Evolutionary conservation across 92 coral and sea anemone genomes (phyloP), one percentile per base, ranked within the genome.

Genomic region (Porites cylindrica): DNA sequence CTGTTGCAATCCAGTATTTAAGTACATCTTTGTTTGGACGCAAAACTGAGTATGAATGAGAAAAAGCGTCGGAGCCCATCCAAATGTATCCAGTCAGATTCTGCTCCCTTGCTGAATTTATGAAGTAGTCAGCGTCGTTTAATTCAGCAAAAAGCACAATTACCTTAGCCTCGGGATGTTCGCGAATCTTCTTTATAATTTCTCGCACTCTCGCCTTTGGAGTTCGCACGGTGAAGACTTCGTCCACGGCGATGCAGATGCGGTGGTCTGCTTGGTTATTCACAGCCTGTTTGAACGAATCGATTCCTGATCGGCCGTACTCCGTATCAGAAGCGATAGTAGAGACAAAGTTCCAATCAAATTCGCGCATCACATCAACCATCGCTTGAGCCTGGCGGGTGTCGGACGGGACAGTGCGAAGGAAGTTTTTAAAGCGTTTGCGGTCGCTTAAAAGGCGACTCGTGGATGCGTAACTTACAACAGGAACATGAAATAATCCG

Each of bases 341-440:
- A 8, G 92, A 81, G 13, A 91, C 96, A 24, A 91, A 88, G 60
- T 85, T 91, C 96, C 96, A 93, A 56, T 80, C 85, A 56, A 91
- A 93, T 20, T 65, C 68, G 12, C 75, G 86, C 20, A 93, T 93
- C 19, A 88, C 79, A 8, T 81, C 96, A 6, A 79, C 91, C 86
- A 93, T 80, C 0, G 92, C 96, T 81, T 93, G 90, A 9, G 92
- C 96, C 77, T 93, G 96, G 12, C 89, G 86, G 10, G 76, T 91
- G 80, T 95, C 98, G 13, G 98, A 89, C 10, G 98, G 97, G 32
- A 95, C 93, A 8, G 98, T 95, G 54, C 98, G 85, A 26, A 95
- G 81, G 59, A 95, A 93, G 86, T 91, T 86, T 23, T 91, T 87
- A 73, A 95, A 93, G 56, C 96, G 92, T 19, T 70, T 81, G 13